Conservation (phyloP, 1,140 invertebrate genomes). For the Zaprionus kolodkinae region DNA sequence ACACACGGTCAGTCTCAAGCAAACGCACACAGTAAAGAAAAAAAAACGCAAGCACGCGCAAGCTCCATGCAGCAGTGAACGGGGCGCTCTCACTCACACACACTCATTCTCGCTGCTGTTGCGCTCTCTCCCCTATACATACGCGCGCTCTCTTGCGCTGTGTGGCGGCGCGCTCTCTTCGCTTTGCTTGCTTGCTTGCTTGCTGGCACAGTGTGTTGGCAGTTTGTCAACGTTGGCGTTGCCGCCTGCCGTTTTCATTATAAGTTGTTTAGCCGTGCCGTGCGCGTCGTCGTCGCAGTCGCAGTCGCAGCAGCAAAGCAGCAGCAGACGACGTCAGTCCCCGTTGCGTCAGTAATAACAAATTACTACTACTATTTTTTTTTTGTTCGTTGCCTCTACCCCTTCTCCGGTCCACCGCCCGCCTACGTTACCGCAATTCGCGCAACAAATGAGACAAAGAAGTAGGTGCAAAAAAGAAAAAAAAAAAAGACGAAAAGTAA, state of each 20-base stretch:
- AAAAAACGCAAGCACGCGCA: conserved; percentile 43
- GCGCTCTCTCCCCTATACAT: not conserved
- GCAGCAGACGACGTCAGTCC: conserved; percentile 61
- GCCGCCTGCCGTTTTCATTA: conserved; percentile 62
- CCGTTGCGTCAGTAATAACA: conserved; percentile 72
- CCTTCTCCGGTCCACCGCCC: conserved; percentile 2
- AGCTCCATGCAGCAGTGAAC: conserved; percentile 39
- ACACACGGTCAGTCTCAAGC: not conserved
- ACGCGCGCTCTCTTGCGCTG: conserved; percentile 21
- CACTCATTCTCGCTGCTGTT: not conserved
- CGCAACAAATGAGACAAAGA: conserved; percentile 25
- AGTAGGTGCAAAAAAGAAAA: conserved; percentile 33
- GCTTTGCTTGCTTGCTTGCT: not conserved
- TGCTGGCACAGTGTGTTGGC: conserved; percentile 32
- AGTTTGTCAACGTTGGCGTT: conserved; percentile 57
- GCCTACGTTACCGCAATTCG: conserved; percentile 17
- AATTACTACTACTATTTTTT: conserved; percentile 15
- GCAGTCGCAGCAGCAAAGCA: conserved; percentile 23
- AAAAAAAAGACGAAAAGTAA: not conserved
- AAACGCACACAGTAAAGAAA: conserved; percentile 9
- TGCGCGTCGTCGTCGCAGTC: conserved; percentile 67
- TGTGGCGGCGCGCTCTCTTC: conserved; percentile 7
- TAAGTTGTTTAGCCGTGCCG: conserved; percentile 72
- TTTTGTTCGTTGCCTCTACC: not conserved
- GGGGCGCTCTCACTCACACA: conserved; percentile 17